Evolutionary conservation across 2,888 invertebrate species (phyloP), one percentile per base, ranked within the genome.

Genomic region (Drosophila lutescens): DNA sequence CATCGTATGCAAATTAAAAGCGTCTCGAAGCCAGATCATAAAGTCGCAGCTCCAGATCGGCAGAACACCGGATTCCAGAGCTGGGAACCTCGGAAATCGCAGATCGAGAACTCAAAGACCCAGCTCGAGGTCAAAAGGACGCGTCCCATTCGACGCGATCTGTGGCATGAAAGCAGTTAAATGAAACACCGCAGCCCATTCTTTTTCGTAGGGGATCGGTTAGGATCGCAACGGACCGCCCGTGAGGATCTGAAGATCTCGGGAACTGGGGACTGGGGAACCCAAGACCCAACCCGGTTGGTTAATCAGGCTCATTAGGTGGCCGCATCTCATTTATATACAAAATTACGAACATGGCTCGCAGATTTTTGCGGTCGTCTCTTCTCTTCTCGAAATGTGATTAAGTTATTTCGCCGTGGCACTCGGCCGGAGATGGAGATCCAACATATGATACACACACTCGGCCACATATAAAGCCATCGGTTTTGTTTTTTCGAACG

Each of bases 251-350:
- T 7, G 8, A 30, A 30, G 46, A 30, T 50, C 41, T 23, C 23
- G 32, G 55, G 34, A 20, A 6, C 20, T n/a, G 38, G n/a, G n/a
- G n/a, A 38, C n/a, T 6, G 6, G 36, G 36, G 36, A 12, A 34
- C 32, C 12, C 32, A 5, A 34, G 20, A 53, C 36, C 23, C 23
- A 13, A 23, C 7, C 69, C 79, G 79, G 76, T 82, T 80, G 89
- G 85, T 85, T 91, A 90, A 90, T 88, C 91, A 91, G 90, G 89
- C 90, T 90, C 90, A 90, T 90, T 90, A 89, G 90, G 90, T 91
- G 90, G 89, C 88, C 91, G 84, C 60, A 74, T 72, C 84, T 84
- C 89, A 87, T 89, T 88, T 88, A 89, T 88, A 88, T 81, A 86
- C 88, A 86, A 89, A 88, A 88, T 88, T 88, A 89, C 86, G 86